Evolutionary conservation across 2,888 invertebrate species (phyloP).

Genomic region (Ichneumoninae sp.): DNA sequence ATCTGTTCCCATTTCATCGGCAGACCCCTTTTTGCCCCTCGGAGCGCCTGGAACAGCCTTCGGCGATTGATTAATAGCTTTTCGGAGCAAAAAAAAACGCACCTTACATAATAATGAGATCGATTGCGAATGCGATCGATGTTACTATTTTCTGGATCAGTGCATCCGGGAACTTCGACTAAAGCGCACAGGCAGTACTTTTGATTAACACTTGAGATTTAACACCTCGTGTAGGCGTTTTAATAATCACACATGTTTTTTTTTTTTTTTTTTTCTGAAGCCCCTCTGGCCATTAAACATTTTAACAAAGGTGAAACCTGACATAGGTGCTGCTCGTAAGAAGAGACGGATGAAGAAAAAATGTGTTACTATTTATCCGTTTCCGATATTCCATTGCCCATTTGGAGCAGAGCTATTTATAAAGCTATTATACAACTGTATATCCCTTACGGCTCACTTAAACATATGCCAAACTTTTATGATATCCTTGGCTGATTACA

Average conservation of each 20-base stretch:
- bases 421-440: too few relatives aligned
- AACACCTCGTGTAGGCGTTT: neutral
- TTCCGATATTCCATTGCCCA: too few relatives aligned
- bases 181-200: neutral
- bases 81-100: neutral
- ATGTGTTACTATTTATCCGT: neutral
- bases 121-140: constrained; percentile 9
- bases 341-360: neutral
- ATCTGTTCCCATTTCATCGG: constrained; percentile 60
- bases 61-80: constrained; percentile 60
- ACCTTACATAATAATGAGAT: constrained; percentile 10
- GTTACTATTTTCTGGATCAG: constrained; percentile 4
- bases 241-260: neutral
- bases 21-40: constrained; percentile 22
- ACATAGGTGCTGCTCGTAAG: neutral
- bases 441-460: too few relatives aligned
- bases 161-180: neutral
- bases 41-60: constrained; percentile 30
- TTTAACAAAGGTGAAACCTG: neutral
- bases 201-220: neutral
- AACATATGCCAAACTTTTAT: too few relatives aligned
- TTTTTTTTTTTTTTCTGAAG: neutral
- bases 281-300: neutral
- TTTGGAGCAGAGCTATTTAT: too few relatives aligned
- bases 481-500: too few relatives aligned